Conservation (phyloP, 2,888 invertebrate genomes). For the Microctonus hyperodae region DNA sequence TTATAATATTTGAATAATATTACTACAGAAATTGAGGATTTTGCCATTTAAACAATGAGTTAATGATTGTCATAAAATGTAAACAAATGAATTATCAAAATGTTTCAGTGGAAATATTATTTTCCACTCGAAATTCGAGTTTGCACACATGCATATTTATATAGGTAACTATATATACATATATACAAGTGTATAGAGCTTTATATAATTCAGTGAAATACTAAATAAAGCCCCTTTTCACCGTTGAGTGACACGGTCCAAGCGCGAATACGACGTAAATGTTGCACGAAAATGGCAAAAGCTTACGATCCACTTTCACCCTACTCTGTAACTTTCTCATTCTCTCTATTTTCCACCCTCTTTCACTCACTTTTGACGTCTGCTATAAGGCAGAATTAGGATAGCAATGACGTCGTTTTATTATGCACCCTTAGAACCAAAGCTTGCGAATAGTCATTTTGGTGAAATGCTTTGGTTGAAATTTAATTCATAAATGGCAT, state of each 20-base stretch:
- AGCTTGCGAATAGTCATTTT: constrained; percentile 37
- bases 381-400: constrained; percentile 25
- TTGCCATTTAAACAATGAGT: background rate
- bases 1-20: too few species aligned
- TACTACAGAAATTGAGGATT: too few species aligned
- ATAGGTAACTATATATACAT: background rate
- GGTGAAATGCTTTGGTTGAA: constrained; percentile 44
- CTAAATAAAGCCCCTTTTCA: constrained; percentile 13
- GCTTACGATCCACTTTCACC: constrained; percentile 10
- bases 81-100: constrained; percentile 14
- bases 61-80: background rate
- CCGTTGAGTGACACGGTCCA: constrained; percentile 21
- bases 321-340: background rate
- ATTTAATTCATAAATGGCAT: constrained; percentile 46
- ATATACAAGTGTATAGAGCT: background rate
- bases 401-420: constrained; percentile 30
- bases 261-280: constrained; percentile 16
- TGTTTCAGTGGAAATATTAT: constrained; percentile 5
- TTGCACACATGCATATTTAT: background rate
- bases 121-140: background rate
- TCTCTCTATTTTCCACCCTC: background rate
- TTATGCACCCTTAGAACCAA: constrained; percentile 45
- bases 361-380: background rate
- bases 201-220: constrained; percentile 16
- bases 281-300: constrained; percentile 18